Conservation (phyloP, 2,113 vertebrate species). For the Antigone vipio region DNA sequence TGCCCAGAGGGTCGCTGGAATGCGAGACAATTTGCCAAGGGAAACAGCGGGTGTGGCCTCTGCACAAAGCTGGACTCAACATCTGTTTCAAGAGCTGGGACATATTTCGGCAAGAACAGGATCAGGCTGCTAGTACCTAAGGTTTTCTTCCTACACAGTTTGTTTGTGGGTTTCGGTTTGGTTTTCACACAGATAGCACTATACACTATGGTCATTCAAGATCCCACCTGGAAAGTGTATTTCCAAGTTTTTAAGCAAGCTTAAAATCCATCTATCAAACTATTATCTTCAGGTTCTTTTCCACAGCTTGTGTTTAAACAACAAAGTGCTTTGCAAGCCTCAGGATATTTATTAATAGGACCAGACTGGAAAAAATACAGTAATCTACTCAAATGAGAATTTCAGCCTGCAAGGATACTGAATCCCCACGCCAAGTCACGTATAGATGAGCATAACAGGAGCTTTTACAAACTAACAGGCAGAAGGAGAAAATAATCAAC, state of each 20-base stretch:
- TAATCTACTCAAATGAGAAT: slow-evolving; percentile 1
- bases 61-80: slow-evolving; percentile 1
- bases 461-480: background rate
- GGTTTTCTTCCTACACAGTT: background rate
- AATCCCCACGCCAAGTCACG: background rate
- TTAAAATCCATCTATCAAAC: background rate
- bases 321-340: background rate
- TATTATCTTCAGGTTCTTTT: background rate
- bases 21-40: slow-evolving; percentile 59
- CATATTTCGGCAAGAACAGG: slow-evolving; percentile 7
- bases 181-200: background rate
- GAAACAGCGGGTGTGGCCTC: slow-evolving; percentile 43
- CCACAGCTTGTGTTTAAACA: slow-evolving; percentile 3
- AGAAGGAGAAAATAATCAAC: background rate
- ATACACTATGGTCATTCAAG: background rate
- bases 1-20: slow-evolving; percentile 58
- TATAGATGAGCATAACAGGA: background rate
- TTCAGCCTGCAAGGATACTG: background rate
- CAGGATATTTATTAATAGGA: slow-evolving; percentile 3
- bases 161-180: background rate
- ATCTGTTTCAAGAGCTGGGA: slow-evolving; percentile 28
- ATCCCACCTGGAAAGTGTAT: background rate
- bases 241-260: background rate
- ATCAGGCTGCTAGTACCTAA: background rate
- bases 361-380: slow-evolving; percentile 16